Evolutionary conservation across 2,113 vertebrate genomes (phyloP), one percentile per base, ranked within the genome.

Genomic region (Syngnathus floridae): DNA sequence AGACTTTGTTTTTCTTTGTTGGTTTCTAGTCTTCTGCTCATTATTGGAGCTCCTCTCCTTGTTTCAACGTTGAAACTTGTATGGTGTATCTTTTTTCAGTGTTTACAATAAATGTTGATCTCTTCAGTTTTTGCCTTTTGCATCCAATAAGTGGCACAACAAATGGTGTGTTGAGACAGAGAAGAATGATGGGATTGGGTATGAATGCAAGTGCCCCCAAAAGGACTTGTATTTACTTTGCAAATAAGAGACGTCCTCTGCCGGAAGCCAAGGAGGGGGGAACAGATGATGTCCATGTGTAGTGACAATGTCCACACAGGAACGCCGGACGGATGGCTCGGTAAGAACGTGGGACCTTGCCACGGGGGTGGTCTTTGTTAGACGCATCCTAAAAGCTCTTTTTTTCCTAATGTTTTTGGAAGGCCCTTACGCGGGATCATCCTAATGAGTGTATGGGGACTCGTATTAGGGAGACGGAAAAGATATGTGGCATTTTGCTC

Each of bases 401-500:
- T 35, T 61, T 58, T 58, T 58, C 4, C 21, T 43, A 43, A 61
- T 61, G n/a, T 43, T 43, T 45, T 61, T 61, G 40, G 59, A 61
- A 61, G 21, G 59, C 59, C 40, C 59, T 61, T 45, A 61, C 21
- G 9, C 13, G 1, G 40, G n/a, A 61, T 61, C 59, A 61, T 43
- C 6, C 59, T 61, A 43, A 61, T 61, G 59, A 61, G 40, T 61
- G 59, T 61, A 43, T 61, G 59, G 59, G 59, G 59, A 61, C 38
- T 61, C 21, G 13, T 61, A 26, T 61, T 61, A 43, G 59, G 12
- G 10, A 16, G 40, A 43, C 21, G 26, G 21, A 61, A 61, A 61
- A 61, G 40, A 61, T 60, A 61, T 61, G 59, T 61, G 59, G 59
- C 59, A 45, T 61, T 61, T 61, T 43, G 59, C 59, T 43, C 59